A percentile compares a stretch with the other conserved stretches of the same genome.
phyloP scores from a whole-genome alignment of 1,140 invertebrate genomes.

The Homalodisca vitripennis region DNA sequence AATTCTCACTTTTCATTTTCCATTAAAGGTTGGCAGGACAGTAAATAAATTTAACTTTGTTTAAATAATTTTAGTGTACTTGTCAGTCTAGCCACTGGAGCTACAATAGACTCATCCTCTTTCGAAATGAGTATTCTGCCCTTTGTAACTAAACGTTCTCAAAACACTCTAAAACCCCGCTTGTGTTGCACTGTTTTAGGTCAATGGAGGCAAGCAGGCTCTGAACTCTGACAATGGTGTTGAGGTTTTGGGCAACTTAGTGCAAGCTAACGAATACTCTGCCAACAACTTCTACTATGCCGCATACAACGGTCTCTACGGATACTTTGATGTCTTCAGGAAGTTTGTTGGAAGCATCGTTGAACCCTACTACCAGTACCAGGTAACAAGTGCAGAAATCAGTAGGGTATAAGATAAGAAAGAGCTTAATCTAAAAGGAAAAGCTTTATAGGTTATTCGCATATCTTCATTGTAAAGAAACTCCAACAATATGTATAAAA shows the following conservation, averaged over 20 bases:
- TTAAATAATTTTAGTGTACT: too few relatives aligned
- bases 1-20: neutral
- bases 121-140: too few relatives aligned
- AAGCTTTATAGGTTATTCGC: too few relatives aligned
- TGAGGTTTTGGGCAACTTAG: constrained; percentile 52
- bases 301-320: constrained; percentile 53
- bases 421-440: neutral
- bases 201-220: constrained; percentile 43
- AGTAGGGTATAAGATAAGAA: constrained; percentile 20
- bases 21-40: neutral
- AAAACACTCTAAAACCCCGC: too few relatives aligned
- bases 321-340: constrained; percentile 50
- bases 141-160: too few relatives aligned
- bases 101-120: too few relatives aligned
- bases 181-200: too few relatives aligned
- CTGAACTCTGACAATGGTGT: constrained; percentile 46
- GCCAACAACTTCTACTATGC: constrained; percentile 49
- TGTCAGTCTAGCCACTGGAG: too few relatives aligned
- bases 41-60: neutral
- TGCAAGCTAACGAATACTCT: constrained; percentile 27
- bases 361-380: constrained; percentile 49
- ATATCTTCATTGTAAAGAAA: too few relatives aligned
- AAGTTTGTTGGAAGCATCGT: constrained; percentile 50
- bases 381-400: too few relatives aligned
- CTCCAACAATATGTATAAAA: too few relatives aligned